A percentile compares a stretch with the other conserved stretches of the same genome.
Evolutionary conservation across 1,140 invertebrate species (phyloP).

Genomic region (Drosophila fuyamai): DNA sequence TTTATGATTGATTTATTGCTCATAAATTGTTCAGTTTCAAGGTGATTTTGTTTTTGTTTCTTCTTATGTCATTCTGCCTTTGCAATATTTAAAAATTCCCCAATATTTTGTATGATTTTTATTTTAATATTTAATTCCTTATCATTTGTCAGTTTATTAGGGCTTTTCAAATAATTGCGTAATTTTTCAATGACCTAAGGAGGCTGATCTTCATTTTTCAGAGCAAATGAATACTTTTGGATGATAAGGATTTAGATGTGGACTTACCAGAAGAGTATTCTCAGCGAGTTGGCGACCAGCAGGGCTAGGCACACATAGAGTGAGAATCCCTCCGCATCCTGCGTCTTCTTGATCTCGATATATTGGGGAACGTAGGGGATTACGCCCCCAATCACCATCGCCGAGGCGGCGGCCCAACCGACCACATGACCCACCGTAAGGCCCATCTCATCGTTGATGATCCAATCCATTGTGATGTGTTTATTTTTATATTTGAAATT

Average conservation of each 20-base stretch:
- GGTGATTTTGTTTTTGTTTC: background rate
- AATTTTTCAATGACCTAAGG: background rate
- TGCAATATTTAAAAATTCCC: background rate
- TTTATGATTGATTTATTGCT: constrained; percentile 19
- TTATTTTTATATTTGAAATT: constrained; percentile 18
- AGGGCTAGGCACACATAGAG: constrained; percentile 97
- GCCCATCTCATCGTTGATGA: constrained; percentile 89
- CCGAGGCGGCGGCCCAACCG: constrained; percentile 89
- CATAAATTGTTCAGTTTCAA: background rate
- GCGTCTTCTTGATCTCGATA: constrained; percentile 93
- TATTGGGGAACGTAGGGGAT: constrained; percentile 97
- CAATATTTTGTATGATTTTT: too few species aligned
- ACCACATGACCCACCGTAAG: constrained; percentile 88
- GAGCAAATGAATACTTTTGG: background rate
- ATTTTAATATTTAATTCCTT: too few species aligned
- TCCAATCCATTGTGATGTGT: constrained; percentile 87
- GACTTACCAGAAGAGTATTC: constrained; percentile 98
- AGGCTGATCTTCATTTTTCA: background rate
- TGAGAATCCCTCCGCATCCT: constrained; percentile 98
- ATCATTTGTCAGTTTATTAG: too few species aligned
- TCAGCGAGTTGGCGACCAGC: constrained; percentile 96
- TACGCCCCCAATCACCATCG: constrained; percentile 96
- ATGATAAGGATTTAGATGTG: background rate
- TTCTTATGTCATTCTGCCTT: background rate
- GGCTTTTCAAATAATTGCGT: too few species aligned